Evolutionary conservation across 2,888 invertebrate genomes (phyloP).

Genomic region (Synanthedon tipuliformis): DNA sequence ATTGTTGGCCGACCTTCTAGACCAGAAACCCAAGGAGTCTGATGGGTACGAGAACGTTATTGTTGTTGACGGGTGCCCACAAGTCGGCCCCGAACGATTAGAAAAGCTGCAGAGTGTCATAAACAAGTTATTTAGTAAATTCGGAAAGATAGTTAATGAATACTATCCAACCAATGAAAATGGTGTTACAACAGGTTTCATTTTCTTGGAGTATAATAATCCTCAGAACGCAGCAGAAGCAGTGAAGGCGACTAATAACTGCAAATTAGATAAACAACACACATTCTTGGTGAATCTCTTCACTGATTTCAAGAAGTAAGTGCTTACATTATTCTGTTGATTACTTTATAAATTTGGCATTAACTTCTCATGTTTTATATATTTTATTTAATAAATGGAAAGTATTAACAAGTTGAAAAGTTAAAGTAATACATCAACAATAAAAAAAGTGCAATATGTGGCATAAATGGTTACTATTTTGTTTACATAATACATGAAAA

Average conservation of each 20-base stretch:
- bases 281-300: conserved; percentile 94
- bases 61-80: conserved; percentile 96
- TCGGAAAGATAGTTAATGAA: conserved; percentile 86
- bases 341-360: too few species aligned
- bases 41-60: conserved; percentile 97
- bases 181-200: conserved; percentile 90
- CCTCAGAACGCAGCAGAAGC: conserved; percentile 89
- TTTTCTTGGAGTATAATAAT: conserved; percentile 91
- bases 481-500: too few species aligned
- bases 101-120: conserved; percentile 94
- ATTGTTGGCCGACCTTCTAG: conserved; percentile 89
- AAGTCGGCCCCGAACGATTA: conserved; percentile 90
- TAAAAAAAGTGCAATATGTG: too few species aligned
- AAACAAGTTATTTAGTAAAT: conserved; percentile 89
- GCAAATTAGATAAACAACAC: conserved; percentile 95
- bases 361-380: too few species aligned
- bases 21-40: conserved; percentile 91
- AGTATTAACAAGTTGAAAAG: too few species aligned
- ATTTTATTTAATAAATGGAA: too few species aligned
- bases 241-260: conserved; percentile 87
- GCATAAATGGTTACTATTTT: too few species aligned
- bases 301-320: conserved; percentile 93
- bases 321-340: conserved; percentile 11
- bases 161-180: conserved; percentile 87
- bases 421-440: too few species aligned